Evolutionary conservation across 2,113 vertebrate species (phyloP).

Genomic region (Pomatorhinus ruficollis): DNA sequence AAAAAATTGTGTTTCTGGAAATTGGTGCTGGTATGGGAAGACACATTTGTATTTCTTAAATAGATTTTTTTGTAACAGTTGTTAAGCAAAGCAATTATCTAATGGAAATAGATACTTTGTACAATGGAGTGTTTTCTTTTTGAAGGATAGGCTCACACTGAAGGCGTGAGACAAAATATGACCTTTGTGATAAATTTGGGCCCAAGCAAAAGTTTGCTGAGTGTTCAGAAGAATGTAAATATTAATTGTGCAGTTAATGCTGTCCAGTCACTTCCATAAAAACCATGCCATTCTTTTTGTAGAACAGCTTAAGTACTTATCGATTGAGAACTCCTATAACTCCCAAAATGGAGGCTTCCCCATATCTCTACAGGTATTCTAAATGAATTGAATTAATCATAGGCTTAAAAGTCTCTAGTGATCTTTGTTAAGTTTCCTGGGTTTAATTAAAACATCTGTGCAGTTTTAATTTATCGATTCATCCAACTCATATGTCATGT

Average conservation of each 20-base stretch:
- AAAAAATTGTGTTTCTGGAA: not conserved
- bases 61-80: not conserved
- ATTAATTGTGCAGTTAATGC: slow-evolving; percentile 59
- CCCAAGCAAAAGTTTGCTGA: slow-evolving; percentile 2
- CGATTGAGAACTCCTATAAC: slow-evolving; percentile 78
- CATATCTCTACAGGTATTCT: slow-evolving; percentile 85
- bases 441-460: slow-evolving; percentile 91
- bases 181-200: not conserved
- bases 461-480: slow-evolving; percentile 88
- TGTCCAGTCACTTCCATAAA: slow-evolving; percentile 45
- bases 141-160: not conserved
- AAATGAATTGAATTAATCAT: slow-evolving; percentile 89
- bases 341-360: slow-evolving; percentile 77
- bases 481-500: slow-evolving; percentile 86
- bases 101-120: not conserved
- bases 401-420: slow-evolving; percentile 85
- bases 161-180: not conserved
- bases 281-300: slow-evolving; percentile 43
- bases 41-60: not conserved
- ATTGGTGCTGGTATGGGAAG: not conserved
- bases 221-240: slow-evolving; percentile 48
- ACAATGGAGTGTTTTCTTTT: not conserved
- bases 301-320: slow-evolving; percentile 74
- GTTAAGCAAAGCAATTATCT: not conserved
- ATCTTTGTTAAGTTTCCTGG: slow-evolving; percentile 83